These are phyloP conservation scores for Drosophila neocordata DNA, from an alignment of 1,140 invertebrate species.

Conservation along the genomic window DNA sequence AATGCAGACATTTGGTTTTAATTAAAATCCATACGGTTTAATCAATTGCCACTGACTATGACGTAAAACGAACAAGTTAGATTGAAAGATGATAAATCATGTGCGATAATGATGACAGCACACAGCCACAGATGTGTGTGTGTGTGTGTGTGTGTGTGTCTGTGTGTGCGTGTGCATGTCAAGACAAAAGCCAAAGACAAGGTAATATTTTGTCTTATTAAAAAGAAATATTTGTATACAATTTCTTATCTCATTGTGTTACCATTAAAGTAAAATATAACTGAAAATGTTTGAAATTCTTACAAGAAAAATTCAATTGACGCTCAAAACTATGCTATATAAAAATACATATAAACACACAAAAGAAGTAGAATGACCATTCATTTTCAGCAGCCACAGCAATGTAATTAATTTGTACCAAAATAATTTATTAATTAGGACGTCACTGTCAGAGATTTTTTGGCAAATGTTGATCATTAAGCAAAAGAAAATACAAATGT, in stretches of 20 bases:
- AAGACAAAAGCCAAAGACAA: constrained; percentile 62
- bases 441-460: constrained; percentile 60
- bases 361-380: constrained; percentile 38
- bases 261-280: too few relatives aligned
- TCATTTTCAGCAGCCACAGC: constrained; percentile 31
- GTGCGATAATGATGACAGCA: constrained; percentile 63
- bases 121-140: constrained; percentile 22
- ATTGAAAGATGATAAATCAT: constrained; percentile 71
- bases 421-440: constrained; percentile 78
- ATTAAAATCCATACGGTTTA: constrained; percentile 66
- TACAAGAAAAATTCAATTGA: too few relatives aligned
- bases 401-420: constrained; percentile 74
- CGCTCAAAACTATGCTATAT: constrained; percentile 23
- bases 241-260: too few relatives aligned
- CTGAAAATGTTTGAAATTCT: too few relatives aligned
- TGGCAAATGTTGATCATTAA: constrained; percentile 45
- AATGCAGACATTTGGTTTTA: constrained; percentile 54
- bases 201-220: constrained; percentile 24
- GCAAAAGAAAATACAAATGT: constrained; percentile 29
- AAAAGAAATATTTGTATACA: not conserved
- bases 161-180: constrained; percentile 39
- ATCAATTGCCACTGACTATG: constrained; percentile 38
- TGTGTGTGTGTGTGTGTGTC: too few relatives aligned
- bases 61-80: constrained; percentile 22
- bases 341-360: not conserved